Percentiles rank a stretch among this genome's conserved stretches.
Evolutionary conservation across 2,888 invertebrate species (phyloP).

Genomic region (Eurois occulta): DNA sequence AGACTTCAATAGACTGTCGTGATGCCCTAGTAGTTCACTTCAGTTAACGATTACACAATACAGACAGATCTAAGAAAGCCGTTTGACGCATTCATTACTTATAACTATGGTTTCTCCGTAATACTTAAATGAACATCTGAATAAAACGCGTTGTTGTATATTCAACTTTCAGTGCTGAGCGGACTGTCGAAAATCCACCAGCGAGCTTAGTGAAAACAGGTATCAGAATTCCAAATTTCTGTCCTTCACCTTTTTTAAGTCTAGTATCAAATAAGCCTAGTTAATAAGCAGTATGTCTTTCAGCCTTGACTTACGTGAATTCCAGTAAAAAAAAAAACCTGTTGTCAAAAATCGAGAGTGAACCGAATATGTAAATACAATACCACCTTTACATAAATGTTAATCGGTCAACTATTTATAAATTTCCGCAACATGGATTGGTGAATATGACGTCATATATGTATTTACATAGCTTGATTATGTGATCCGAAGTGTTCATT

Average conservation of each 20-base stretch:
- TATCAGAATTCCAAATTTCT: background rate
- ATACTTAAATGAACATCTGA: background rate
- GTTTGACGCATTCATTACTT: background rate
- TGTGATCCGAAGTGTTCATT: slow-evolving; percentile 45
- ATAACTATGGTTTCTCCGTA: background rate
- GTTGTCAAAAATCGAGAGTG: slow-evolving; percentile 39
- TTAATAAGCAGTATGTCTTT: slow-evolving; percentile 17
- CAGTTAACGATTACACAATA: background rate
- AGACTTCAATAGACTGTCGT: slow-evolving; percentile 3
- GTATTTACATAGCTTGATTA: slow-evolving; percentile 29
- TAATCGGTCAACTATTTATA: slow-evolving; percentile 44
- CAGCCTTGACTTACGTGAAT: slow-evolving; percentile 37
- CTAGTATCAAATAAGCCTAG: background rate
- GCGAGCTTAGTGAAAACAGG: background rate
- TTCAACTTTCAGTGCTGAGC: background rate
- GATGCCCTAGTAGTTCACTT: slow-evolving; percentile 2
- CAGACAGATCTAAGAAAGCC: background rate
- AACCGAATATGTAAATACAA: slow-evolving; percentile 33
- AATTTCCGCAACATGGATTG: slow-evolving; percentile 21
- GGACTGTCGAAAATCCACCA: background rate
- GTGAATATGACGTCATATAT: slow-evolving; percentile 48
- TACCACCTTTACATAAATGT: slow-evolving; percentile 12
- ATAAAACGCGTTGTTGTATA: background rate
- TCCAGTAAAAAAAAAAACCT: slow-evolving; percentile 10
- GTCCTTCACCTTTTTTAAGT: slow-evolving; percentile 3